Percentiles rank a stretch among this genome's conserved stretches.
These are phyloP conservation scores for Suncus etruscus DNA, from an alignment of 2,113 vertebrate genomes.

Conservation along the genomic window DNA sequence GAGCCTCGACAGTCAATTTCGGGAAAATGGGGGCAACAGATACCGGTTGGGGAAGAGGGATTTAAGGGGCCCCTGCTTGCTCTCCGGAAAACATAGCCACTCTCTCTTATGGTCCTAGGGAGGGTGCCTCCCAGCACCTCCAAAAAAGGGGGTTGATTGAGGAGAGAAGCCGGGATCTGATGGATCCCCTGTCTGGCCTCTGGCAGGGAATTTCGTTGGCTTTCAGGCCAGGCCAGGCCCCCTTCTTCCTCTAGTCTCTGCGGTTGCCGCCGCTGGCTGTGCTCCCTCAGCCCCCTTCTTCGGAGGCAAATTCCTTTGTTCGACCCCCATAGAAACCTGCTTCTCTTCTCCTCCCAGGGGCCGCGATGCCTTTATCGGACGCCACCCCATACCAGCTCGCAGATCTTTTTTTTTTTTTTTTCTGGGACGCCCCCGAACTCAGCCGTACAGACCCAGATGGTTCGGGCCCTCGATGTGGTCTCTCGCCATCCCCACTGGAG, in stretches of 20 bases:
- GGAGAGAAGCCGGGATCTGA: too few species aligned
- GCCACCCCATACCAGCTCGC: constrained; percentile 90
- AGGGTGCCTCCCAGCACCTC: not conserved
- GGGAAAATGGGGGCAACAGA: constrained; percentile 71
- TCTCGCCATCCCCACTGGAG: constrained; percentile 76
- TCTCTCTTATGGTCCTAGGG: not conserved
- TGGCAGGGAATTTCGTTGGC: constrained; percentile 27
- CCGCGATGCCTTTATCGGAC: constrained; percentile 90
- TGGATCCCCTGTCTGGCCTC: not conserved
- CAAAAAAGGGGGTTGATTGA: not conserved
- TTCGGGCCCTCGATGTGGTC: constrained; percentile 89
- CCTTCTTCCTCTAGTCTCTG: constrained; percentile 80
- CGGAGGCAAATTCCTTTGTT: constrained; percentile 91
- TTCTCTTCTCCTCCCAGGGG: constrained; percentile 63
- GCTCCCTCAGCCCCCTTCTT: constrained; percentile 83
- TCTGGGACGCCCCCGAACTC: constrained; percentile 88
- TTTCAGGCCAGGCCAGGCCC: not conserved
- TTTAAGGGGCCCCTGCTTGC: not conserved
- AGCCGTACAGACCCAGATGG: constrained; percentile 92
- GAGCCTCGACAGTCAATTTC: constrained; percentile 62
- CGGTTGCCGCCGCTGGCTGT: constrained; percentile 83
- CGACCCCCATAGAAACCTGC: constrained; percentile 89
- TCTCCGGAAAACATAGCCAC: not conserved
- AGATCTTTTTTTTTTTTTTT: constrained; percentile 85
- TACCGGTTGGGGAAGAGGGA: not conserved